Evolutionary conservation across 2,888 invertebrate species (phyloP), one percentile per base, ranked within the genome.

Genomic region (Mantis religiosa): DNA sequence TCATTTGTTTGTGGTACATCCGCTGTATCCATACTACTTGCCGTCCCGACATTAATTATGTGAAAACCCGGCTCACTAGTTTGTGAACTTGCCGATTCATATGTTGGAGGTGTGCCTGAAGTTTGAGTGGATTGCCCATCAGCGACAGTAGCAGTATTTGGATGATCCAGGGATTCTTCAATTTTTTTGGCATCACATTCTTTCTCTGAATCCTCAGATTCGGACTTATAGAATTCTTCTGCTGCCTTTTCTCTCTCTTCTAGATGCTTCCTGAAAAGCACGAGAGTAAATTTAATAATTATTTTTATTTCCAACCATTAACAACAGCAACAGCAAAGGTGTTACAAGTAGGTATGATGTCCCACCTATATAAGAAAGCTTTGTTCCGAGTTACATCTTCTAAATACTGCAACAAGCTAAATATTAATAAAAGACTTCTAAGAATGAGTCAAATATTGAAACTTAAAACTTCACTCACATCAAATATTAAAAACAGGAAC

Each of bases 191-290:
- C 20, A 25, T 87, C 89, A 47, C 28, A 90, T 82, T 90, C 90
- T 34, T 89, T 89, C 90, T 94, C 95, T 25, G 94, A 94, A 90
- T 95, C 95, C 90, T 95, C 95, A 3, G 91, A 91, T 90, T 96
- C 96, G 91, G 97, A 97, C 93, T 96, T 96, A 91, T 96, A 97
- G 92, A 97, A 95, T 91, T 95, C 94, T 91, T 96, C 95, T 88
- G 97, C 95, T 93, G 97, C 96, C 92, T 96, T 96, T 91, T 96
- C 96, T 88, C 96, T 95, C 91, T 96, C 95, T 92, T 96, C 95
- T 91, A 97, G 93, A 88, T 95, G 94, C 93, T 95, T 94, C 0
- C 97, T 97, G 91, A 84, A 93, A 91, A 85, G 89, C 90, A 91
- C 87, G 89, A 84, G 12, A 41, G 20, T 15, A 25, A 83, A 83